Conservation (phyloP, 2,113 vertebrate genomes). For the Crotophaga sulcirostris region DNA sequence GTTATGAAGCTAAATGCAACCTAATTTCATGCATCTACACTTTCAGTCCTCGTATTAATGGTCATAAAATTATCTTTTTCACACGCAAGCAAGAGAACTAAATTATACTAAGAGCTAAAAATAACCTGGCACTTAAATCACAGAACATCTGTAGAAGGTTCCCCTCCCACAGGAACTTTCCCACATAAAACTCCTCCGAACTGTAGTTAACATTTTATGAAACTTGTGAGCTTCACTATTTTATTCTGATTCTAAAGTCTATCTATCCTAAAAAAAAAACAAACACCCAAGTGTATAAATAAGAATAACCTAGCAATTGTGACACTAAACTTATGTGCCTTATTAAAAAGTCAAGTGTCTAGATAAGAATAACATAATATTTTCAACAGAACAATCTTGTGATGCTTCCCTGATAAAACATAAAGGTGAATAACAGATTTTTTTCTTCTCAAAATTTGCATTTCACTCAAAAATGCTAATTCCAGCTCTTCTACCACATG, state of each 20-base stretch:
- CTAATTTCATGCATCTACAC: neutral
- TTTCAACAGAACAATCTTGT: neutral
- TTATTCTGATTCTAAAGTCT: neutral
- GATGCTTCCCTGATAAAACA: neutral
- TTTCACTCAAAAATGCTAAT: neutral
- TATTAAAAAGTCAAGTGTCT: neutral
- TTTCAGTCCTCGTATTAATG: neutral
- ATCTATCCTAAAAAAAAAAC: neutral
- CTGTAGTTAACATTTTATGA: neutral
- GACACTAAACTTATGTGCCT: neutral
- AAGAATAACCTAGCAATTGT: neutral
- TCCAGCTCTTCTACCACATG: neutral
- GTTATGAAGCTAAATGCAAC: neutral
- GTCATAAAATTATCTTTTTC: neutral
- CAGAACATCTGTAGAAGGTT: neutral
- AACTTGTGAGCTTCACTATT: neutral
- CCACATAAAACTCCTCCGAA: neutral
- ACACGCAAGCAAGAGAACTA: neutral
- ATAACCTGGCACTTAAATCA: neutral
- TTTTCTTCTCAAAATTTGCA: neutral
- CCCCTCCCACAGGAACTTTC: neutral
- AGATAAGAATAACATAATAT: neutral
- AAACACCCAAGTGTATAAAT: neutral
- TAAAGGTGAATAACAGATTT: neutral
- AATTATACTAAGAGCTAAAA: neutral